Evolutionary conservation across 2,113 vertebrate species (phyloP).

Genomic region (Addax nasomaculatus): DNA sequence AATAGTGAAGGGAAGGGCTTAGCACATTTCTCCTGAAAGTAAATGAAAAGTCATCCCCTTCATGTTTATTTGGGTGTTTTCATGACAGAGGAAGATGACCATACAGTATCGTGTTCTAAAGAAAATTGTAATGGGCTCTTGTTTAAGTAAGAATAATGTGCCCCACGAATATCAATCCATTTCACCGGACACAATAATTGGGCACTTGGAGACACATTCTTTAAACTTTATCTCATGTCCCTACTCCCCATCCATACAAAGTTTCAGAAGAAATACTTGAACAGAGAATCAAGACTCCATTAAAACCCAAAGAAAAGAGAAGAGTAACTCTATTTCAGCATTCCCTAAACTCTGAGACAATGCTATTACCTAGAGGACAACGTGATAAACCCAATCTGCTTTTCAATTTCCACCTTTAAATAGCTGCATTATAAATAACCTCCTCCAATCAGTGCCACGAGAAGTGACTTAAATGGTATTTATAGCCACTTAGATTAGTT

Average conservation of each 20-base stretch:
- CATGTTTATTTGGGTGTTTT: not conserved
- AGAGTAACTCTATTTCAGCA: not conserved
- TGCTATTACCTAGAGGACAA: not conserved
- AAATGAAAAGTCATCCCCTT: not conserved
- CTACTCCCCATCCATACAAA: not conserved
- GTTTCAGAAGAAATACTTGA: not conserved
- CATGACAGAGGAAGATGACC: not conserved
- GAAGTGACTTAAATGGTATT: not conserved
- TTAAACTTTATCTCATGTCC: not conserved
- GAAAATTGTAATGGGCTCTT: not conserved
- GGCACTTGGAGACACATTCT: not conserved
- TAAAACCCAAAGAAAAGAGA: not conserved
- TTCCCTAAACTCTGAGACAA: not conserved
- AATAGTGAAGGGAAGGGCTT: not conserved
- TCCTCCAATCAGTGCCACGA: not conserved
- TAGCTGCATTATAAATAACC: not conserved
- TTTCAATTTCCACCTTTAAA: not conserved
- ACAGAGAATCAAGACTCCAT: not conserved
- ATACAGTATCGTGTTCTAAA: accelerated
- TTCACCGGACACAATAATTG: not conserved
- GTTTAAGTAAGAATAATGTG: not conserved
- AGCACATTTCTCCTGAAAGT: not conserved
- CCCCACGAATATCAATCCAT: not conserved
- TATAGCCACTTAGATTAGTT: not conserved
- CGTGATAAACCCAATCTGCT: not conserved